Percentiles rank a stretch among this genome's conserved stretches.
Conservation (phyloP, 2,113 vertebrate species). For the Podarcis raffonei region DNA sequence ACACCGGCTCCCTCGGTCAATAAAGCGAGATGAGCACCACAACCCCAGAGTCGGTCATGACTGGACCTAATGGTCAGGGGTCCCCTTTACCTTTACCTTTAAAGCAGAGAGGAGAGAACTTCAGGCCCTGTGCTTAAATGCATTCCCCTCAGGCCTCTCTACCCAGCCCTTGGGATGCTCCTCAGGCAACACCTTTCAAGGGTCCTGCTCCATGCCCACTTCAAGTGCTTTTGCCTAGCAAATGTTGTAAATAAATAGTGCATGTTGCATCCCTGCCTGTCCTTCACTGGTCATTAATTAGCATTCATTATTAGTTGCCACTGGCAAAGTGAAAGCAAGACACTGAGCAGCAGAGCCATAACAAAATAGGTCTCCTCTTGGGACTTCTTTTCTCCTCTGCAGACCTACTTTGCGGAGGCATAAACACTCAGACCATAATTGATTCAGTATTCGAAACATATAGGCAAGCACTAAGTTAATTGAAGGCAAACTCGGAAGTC, state of each 20-base stretch:
- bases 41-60: too few relatives aligned
- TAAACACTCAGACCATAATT: neutral
- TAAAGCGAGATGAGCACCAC: too few relatives aligned
- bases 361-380: neutral
- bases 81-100: too few relatives aligned
- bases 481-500: conserved; percentile 21
- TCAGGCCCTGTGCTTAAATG: too few relatives aligned
- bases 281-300: neutral
- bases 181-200: too few relatives aligned
- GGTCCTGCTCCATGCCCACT: too few relatives aligned
- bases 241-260: neutral
- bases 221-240: too few relatives aligned
- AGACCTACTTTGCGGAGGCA: neutral
- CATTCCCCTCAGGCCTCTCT: too few relatives aligned
- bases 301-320: neutral
- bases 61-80: too few relatives aligned
- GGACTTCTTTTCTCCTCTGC: neutral
- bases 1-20: too few relatives aligned
- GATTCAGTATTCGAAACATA: neutral
- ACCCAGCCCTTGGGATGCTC: too few relatives aligned
- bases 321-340: neutral
- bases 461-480: neutral
- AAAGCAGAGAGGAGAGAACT: too few relatives aligned
- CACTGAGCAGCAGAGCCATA: neutral
- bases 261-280: neutral